Evolutionary conservation across 2,888 invertebrate species (phyloP).

Genomic region (Archaeoteleia sp.): DNA sequence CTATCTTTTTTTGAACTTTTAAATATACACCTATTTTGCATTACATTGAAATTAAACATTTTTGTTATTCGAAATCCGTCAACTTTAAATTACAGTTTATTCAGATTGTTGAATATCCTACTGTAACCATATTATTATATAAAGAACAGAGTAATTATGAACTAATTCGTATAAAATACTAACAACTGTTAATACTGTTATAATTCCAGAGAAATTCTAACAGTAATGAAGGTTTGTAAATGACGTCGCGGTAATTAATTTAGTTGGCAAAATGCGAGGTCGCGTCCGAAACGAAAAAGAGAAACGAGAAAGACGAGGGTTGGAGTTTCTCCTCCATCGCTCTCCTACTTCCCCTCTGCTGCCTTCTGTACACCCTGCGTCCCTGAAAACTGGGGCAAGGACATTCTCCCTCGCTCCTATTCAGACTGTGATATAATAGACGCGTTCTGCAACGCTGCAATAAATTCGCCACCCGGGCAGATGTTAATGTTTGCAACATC

Average conservation of each 20-base stretch:
- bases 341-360: conserved; percentile 41
- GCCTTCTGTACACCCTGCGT: conserved; percentile 30
- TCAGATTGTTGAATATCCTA: too few relatives aligned
- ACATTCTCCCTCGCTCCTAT: conserved; percentile 53
- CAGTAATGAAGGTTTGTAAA: background rate
- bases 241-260: conserved; percentile 12
- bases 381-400: conserved; percentile 66
- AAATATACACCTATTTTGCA: too few relatives aligned
- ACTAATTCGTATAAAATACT: conserved; percentile 3
- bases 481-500: conserved; percentile 33
- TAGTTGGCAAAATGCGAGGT: background rate
- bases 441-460: conserved; percentile 27
- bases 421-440: conserved; percentile 36
- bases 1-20: too few relatives aligned
- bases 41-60: too few relatives aligned
- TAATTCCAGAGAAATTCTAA: background rate
- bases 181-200: too few relatives aligned
- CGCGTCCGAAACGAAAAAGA: background rate
- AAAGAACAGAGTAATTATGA: background rate
- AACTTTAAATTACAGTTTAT: too few relatives aligned
- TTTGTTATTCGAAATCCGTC: too few relatives aligned
- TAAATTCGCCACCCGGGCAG: conserved; percentile 44
- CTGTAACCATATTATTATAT: too few relatives aligned
- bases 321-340: conserved; percentile 53
- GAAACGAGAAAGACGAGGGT: background rate